Evolutionary conservation across 2,888 invertebrate species (phyloP).

Genomic region (Tortricodes alternella): DNA sequence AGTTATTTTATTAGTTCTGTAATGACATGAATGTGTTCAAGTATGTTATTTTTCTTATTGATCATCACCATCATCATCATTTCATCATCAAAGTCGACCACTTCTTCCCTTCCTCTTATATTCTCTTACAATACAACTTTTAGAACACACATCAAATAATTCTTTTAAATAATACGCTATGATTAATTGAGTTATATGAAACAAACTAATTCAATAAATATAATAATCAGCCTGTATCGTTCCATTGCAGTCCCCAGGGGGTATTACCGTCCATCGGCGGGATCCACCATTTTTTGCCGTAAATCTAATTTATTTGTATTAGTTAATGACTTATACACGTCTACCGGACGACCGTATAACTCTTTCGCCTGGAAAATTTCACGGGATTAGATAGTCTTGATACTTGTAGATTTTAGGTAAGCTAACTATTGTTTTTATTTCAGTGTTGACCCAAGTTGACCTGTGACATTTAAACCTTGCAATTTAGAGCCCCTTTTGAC

Average conservation of each 20-base stretch:
- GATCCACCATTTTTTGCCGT: slow-evolving; percentile 76
- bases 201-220: background rate
- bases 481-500: background rate
- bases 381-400: slow-evolving; percentile 44
- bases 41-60: too few relatives aligned
- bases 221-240: slow-evolving; percentile 29
- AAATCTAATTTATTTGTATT: slow-evolving; percentile 83
- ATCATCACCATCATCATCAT: too few relatives aligned
- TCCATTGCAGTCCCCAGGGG: slow-evolving; percentile 64
- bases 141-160: too few relatives aligned
- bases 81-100: too few relatives aligned
- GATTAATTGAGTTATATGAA: background rate
- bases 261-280: slow-evolving; percentile 63
- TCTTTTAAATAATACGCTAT: background rate
- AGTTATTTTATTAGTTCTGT: too few relatives aligned
- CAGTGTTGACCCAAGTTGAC: background rate
- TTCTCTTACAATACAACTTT: too few relatives aligned
- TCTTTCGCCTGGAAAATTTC: slow-evolving; percentile 55
- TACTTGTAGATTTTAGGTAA: slow-evolving; percentile 42
- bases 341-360: slow-evolving; percentile 62
- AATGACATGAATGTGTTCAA: too few relatives aligned
- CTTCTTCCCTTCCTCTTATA: too few relatives aligned
- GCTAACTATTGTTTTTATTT: background rate
- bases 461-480: slow-evolving; percentile 30
- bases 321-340: slow-evolving; percentile 80